Evolutionary conservation across 2,888 invertebrate genomes (phyloP), one percentile per base, ranked within the genome.

Genomic region (Drosophila vallismaia): DNA sequence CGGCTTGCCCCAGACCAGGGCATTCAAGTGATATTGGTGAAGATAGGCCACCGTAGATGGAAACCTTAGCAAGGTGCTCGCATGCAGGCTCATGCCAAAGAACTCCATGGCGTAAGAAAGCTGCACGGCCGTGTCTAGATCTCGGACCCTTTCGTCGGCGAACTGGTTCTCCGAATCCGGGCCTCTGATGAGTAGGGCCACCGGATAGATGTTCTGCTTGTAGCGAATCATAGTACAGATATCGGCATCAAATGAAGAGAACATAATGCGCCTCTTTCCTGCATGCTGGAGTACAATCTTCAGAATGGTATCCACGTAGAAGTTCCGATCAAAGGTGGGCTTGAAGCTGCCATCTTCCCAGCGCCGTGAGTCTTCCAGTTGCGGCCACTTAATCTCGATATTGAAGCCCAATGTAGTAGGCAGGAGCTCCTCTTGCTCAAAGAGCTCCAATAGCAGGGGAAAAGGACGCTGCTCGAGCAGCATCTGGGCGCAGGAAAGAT

Each of bases 131-230:
- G 94, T 94, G 12, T 94, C 94, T 68, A 97, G 94, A 0, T 94
- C 94, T 78, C 94, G 94, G 74, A 97, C 96, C 28, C 98, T 89
- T 0, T 95, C 94, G 92, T 98, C 98, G 45, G 94, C 93, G 89
- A 97, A 98, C 29, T 94, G 94, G 9, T 95, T 94, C 90, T 97
- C 97, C 67, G 89, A 91, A 0, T 89, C 85, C 0, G 94, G 94
- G 4, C 93, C 92, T 0, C 95, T 94, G 24, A 97, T 97, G 66
- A 99, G 92, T 91, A 99, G 97, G 92, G 98, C 94, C 3, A 98
- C 96, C 0, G 99, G 99, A 92, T 97, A 99, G 84, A 95, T 95
- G 92, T 98, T 99, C 92, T 99, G 99, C 89, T 99, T 99, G 78
- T 95, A 92, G 28, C 97, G 94, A 64, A 98, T 93, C 96, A 98